phyloP scores from a whole-genome alignment of 2,888 invertebrate species.

The Folsomia candida region DNA sequence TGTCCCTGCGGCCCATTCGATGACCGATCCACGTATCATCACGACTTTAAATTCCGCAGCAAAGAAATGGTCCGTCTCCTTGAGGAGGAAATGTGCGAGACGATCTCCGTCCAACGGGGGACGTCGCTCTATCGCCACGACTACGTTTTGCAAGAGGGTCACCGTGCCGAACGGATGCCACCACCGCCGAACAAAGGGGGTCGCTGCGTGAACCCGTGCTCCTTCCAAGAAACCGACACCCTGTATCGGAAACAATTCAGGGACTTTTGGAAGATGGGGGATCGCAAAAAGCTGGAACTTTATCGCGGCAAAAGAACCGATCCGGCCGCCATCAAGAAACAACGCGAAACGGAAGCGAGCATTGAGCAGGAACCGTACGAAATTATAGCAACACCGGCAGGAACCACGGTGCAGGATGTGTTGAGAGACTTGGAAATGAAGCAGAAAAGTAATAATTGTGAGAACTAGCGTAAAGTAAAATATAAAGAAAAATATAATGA shows the following conservation, averaged over 20 bases:
- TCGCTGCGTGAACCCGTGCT: conserved; percentile 43
- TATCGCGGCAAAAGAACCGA: conserved; percentile 42
- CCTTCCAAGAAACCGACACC: conserved; percentile 27
- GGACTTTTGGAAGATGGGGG: conserved; percentile 43
- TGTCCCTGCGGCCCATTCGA: conserved; percentile 48
- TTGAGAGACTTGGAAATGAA: background rate
- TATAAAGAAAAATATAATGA: background rate
- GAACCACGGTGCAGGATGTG: conserved; percentile 26
- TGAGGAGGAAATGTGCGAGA: conserved; percentile 33
- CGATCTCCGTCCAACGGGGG: conserved; percentile 26
- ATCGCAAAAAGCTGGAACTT: conserved; percentile 27
- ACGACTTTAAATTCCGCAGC: conserved; percentile 41
- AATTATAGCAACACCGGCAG: conserved; percentile 26
- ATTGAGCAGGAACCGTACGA: conserved; percentile 8
- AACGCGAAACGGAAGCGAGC: background rate
- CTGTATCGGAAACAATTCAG: conserved; percentile 31
- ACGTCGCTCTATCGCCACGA: conserved; percentile 34
- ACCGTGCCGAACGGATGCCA: conserved; percentile 41
- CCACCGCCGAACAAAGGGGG: conserved; percentile 38
- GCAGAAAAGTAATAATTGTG: background rate
- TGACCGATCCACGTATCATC: conserved; percentile 39
- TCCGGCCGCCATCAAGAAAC: conserved; percentile 10
- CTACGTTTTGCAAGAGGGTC: conserved; percentile 35
- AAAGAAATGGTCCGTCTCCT: conserved; percentile 28
- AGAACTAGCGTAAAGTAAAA: background rate